phyloP scores from a whole-genome alignment of 2,113 vertebrate species.

The Saimiri boliviensis region DNA sequence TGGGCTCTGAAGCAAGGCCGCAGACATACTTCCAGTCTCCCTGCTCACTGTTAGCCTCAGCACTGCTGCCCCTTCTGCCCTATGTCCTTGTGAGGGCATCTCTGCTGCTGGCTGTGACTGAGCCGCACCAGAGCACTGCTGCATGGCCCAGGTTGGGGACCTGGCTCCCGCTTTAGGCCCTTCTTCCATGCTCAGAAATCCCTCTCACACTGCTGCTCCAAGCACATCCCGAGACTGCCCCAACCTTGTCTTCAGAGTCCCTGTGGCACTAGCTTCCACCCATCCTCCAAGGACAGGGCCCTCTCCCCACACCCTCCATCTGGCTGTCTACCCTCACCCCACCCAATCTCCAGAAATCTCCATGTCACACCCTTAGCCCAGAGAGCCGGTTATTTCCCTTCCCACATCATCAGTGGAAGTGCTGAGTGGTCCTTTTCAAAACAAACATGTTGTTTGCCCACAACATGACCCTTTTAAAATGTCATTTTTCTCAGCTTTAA shows the following conservation, averaged over 20 bases:
- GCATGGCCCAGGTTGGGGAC: not conserved
- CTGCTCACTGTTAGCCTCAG: not conserved
- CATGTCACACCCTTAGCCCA: not conserved
- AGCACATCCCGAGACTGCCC: not conserved
- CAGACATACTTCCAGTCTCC: not conserved
- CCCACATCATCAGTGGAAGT: not conserved
- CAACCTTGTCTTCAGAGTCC: not conserved
- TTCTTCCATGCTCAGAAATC: not conserved
- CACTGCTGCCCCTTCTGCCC: not conserved
- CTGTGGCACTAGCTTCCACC: not conserved
- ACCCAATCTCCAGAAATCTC: not conserved
- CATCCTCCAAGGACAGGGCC: not conserved
- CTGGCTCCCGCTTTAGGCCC: not conserved
- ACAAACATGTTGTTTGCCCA: not conserved
- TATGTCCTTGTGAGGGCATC: not conserved
- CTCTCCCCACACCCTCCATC: not conserved
- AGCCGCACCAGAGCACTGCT: not conserved
- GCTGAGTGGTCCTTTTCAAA: not conserved
- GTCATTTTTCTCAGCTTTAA: not conserved
- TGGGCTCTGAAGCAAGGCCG: not conserved
- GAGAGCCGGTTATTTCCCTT: not conserved
- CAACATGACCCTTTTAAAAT: not conserved
- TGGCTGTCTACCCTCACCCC: not conserved
- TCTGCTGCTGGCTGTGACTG: not conserved
- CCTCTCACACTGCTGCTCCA: not conserved